phyloP scores from a whole-genome alignment of 2,888 invertebrate genomes.

The Ophion costatus region DNA sequence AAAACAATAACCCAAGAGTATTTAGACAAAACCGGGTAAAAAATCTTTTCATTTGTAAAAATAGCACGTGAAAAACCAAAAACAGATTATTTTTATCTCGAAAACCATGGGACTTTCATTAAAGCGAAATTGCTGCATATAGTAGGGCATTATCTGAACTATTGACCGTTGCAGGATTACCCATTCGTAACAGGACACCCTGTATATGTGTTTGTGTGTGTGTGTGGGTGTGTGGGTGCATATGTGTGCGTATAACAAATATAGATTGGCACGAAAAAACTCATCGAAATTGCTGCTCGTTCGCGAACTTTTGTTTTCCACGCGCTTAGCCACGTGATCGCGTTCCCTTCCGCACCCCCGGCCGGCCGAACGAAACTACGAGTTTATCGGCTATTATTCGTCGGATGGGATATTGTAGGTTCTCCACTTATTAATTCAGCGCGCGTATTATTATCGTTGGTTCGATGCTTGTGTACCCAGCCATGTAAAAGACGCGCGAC shows the following conservation, averaged over 20 bases:
- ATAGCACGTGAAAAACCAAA: no score
- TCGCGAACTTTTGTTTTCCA: slow-evolving; percentile 8
- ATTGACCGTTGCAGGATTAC: no score
- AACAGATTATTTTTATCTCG: no score
- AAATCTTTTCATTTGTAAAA: no score
- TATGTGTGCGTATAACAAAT: not conserved
- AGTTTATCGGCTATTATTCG: slow-evolving; percentile 79
- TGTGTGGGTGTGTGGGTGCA: no score
- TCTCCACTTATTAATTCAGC: slow-evolving; percentile 77
- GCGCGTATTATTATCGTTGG: slow-evolving; percentile 57
- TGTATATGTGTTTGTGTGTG: no score
- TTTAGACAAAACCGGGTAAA: no score
- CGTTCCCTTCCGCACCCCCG: not conserved
- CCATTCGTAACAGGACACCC: no score
- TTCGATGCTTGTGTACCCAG: slow-evolving; percentile 67
- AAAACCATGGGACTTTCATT: no score
- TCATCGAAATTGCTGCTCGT: slow-evolving; percentile 53
- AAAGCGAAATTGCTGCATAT: no score
- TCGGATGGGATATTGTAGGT: slow-evolving; percentile 71
- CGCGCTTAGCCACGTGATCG: slow-evolving; percentile 34
- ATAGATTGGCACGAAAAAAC: slow-evolving; percentile 43
- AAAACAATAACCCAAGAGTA: no score
- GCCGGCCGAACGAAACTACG: slow-evolving; percentile 70
- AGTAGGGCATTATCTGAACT: no score
- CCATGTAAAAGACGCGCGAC: slow-evolving; percentile 76